A percentile compares a stretch with the other conserved stretches of the same genome.
Conservation (phyloP, 2,797 vertebrate species). For the Gymnoscopelus braueri region DNA sequence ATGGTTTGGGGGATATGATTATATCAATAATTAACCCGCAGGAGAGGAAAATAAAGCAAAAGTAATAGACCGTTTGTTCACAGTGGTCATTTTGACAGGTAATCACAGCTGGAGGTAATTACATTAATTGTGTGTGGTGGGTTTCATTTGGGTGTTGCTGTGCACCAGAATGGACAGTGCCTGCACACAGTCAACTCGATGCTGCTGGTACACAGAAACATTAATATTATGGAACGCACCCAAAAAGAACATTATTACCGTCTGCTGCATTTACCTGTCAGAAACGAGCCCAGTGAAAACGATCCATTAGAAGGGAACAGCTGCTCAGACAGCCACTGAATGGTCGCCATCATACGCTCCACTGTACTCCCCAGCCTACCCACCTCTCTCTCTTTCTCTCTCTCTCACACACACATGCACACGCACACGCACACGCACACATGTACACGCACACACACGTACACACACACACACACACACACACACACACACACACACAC, state of each 20-base stretch:
- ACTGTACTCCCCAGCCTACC: not conserved
- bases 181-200: too few relatives aligned
- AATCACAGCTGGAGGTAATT: too few relatives aligned
- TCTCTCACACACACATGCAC: not conserved
- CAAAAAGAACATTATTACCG: too few relatives aligned
- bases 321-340: constrained; percentile 27
- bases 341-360: constrained; percentile 26
- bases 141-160: too few relatives aligned
- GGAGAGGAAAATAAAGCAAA: constrained; percentile 29
- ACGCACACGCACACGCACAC: not conserved
- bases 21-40: constrained; percentile 18
- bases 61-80: constrained; percentile 5
- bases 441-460: not conserved
- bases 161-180: too few relatives aligned
- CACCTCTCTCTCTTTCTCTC: not conserved
- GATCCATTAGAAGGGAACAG: constrained; percentile 9
- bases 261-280: too few relatives aligned
- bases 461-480: not conserved
- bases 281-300: too few relatives aligned
- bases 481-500: not conserved
- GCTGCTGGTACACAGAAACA: too few relatives aligned
- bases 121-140: too few relatives aligned
- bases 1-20: not conserved
- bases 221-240: too few relatives aligned
- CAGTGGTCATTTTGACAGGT: too few relatives aligned